These are phyloP conservation scores for Mola mola DNA, from an alignment of 2,113 vertebrate genomes.

Conservation along the genomic window DNA sequence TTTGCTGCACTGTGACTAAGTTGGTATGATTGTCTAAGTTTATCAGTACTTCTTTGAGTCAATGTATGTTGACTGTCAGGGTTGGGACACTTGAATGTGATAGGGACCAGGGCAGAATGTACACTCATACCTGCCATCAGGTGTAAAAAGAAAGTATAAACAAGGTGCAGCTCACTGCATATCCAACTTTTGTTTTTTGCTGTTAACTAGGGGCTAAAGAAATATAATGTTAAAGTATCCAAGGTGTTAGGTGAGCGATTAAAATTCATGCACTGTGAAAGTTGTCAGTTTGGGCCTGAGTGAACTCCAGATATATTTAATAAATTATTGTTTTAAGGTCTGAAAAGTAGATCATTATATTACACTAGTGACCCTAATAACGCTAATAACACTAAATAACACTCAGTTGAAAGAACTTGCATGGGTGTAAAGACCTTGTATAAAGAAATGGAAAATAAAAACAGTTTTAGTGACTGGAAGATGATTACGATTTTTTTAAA, in stretches of 20 bases:
- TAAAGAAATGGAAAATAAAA: not conserved
- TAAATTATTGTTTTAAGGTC: too few species aligned
- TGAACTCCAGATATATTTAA: too few species aligned
- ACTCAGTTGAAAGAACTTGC: too few species aligned
- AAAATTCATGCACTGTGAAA: too few species aligned
- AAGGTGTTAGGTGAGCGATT: too few species aligned
- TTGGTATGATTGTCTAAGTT: slow-evolving; percentile 28
- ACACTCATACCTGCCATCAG: not conserved
- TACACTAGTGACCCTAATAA: too few species aligned
- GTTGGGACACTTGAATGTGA: slow-evolving; percentile 14
- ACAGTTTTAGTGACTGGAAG: not conserved
- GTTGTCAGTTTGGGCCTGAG: too few species aligned
- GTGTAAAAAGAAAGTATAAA: slow-evolving; percentile 10
- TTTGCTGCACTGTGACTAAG: slow-evolving; percentile 46
- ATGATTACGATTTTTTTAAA: too few species aligned
- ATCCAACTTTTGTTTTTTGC: not conserved
- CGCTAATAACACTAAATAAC: too few species aligned
- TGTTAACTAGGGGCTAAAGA: too few species aligned
- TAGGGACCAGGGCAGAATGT: slow-evolving; percentile 33
- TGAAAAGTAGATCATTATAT: too few species aligned
- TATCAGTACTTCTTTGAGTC: slow-evolving; percentile 26
- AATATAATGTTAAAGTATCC: too few species aligned
- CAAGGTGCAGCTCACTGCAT: slow-evolving; percentile 11
- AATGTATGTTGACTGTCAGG: slow-evolving; percentile 49
- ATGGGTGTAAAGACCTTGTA: not conserved